phyloP scores from a whole-genome alignment of 2,113 vertebrate species.

The Entelurus aequoreus region DNA sequence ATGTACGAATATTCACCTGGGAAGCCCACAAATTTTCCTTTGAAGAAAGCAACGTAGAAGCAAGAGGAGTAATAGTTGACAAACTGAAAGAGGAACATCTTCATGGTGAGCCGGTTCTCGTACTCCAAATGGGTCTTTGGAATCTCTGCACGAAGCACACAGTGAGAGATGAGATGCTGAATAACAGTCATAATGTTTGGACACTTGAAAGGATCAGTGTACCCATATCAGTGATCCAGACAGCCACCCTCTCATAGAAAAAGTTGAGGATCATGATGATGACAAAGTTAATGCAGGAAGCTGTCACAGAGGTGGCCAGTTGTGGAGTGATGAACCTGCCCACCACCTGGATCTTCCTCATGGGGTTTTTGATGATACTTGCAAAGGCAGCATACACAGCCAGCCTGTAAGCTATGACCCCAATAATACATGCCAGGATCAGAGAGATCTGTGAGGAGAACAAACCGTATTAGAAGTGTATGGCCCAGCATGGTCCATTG shows the following conservation, averaged over 20 bases:
- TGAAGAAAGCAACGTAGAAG: slow-evolving; percentile 98
- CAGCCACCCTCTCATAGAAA: slow-evolving; percentile 90
- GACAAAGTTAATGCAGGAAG: slow-evolving; percentile 92
- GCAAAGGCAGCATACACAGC: slow-evolving; percentile 89
- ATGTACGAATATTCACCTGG: slow-evolving; percentile 87
- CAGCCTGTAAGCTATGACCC: slow-evolving; percentile 90
- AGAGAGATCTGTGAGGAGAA: slow-evolving; percentile 75
- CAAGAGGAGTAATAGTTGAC: slow-evolving; percentile 98
- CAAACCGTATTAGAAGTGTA: neutral
- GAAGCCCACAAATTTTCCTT: slow-evolving; percentile 92
- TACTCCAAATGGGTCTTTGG: slow-evolving; percentile 95
- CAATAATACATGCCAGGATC: slow-evolving; percentile 87
- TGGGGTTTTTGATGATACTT: slow-evolving; percentile 83
- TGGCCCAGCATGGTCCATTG: neutral
- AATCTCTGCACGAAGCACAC: slow-evolving; percentile 77
- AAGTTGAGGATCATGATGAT: slow-evolving; percentile 98
- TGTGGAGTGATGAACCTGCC: slow-evolving; percentile 87
- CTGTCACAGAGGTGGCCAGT: slow-evolving; percentile 87
- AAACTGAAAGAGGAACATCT: slow-evolving; percentile 99
- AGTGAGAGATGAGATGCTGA: neutral
- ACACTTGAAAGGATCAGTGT: slow-evolving; percentile 17
- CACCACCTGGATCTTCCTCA: slow-evolving; percentile 77
- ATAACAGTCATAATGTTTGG: neutral
- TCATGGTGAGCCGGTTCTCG: slow-evolving; percentile 93
- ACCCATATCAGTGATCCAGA: slow-evolving; percentile 98